Percentiles rank a stretch among this genome's conserved stretches.
Conservation (phyloP, 2,888 invertebrate genomes). For the Dicycla oo region DNA sequence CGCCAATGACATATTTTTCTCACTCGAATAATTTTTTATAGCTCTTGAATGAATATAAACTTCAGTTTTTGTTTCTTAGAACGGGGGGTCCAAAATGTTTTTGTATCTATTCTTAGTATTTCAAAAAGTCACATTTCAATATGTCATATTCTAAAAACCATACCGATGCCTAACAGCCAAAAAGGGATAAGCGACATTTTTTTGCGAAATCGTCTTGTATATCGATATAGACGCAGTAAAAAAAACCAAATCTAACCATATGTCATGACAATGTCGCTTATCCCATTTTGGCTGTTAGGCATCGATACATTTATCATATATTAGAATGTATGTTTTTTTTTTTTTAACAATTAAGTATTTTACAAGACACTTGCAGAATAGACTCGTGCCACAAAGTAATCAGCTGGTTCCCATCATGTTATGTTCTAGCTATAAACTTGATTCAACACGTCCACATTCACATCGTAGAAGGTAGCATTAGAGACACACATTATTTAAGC, state of each 20-base stretch:
- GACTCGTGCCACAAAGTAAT: not conserved
- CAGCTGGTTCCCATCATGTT: slow-evolving; percentile 21
- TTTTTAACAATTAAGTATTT: too few species aligned
- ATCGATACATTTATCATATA: too few species aligned
- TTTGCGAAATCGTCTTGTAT: too few species aligned
- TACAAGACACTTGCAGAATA: slow-evolving; percentile 40
- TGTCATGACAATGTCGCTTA: too few species aligned
- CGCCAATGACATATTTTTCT: too few species aligned
- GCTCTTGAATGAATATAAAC: not conserved
- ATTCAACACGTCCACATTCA: slow-evolving; percentile 53
- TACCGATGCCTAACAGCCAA: too few species aligned
- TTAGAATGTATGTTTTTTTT: too few species aligned
- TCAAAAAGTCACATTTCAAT: not conserved
- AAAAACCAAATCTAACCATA: too few species aligned
- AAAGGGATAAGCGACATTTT: too few species aligned
- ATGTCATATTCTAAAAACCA: too few species aligned
- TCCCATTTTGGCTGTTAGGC: too few species aligned
- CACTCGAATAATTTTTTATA: not conserved
- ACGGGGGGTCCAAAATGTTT: slow-evolving; percentile 39
- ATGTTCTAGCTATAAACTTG: slow-evolving; percentile 37
- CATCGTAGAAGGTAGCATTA: slow-evolving; percentile 40
- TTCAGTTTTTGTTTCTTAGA: not conserved
- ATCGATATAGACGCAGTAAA: too few species aligned
- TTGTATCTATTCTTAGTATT: not conserved
- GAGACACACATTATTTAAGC: slow-evolving; percentile 45